Percentiles rank a stretch among this genome's conserved stretches.
Evolutionary conservation across 1,140 invertebrate genomes (phyloP).

Genomic region (Aphis craccivora): DNA sequence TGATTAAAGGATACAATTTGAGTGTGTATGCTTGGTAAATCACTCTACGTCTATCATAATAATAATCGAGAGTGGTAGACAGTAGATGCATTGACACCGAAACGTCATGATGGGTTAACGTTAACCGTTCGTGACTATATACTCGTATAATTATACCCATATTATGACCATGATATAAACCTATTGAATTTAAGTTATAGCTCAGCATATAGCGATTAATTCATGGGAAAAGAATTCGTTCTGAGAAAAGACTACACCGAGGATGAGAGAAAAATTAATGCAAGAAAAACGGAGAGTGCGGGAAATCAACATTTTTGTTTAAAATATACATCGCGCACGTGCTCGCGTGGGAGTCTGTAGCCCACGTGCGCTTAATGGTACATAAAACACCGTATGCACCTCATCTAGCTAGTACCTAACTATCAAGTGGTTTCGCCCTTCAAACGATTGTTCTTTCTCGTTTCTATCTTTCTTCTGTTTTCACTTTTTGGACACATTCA

Average conservation of each 20-base stretch:
- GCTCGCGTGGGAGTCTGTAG: constrained; percentile 17
- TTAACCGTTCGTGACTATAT: neutral
- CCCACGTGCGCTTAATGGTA: constrained; percentile 22
- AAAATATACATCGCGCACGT: neutral
- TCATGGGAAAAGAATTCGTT: constrained; percentile 21
- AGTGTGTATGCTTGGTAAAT: neutral
- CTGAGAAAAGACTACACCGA: neutral
- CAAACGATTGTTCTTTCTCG: neutral
- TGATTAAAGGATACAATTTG: neutral
- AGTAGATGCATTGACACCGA: neutral
- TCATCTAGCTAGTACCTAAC: neutral
- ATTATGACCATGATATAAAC: neutral
- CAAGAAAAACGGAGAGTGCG: neutral
- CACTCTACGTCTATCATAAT: neutral
- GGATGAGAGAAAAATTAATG: neutral
- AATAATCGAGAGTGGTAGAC: neutral
- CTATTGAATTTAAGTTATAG: neutral
- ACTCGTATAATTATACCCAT: neutral
- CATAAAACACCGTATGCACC: neutral
- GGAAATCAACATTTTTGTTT: constrained; percentile 25
- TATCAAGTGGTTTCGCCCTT: neutral
- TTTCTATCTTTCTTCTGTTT: neutral
- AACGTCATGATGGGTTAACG: neutral
- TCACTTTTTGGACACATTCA: constrained; percentile 44
- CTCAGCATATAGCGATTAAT: neutral